Evolutionary conservation across 1,140 invertebrate species (phyloP), one percentile per base, ranked within the genome.

Genomic region (Caenorhabditis brenneri): DNA sequence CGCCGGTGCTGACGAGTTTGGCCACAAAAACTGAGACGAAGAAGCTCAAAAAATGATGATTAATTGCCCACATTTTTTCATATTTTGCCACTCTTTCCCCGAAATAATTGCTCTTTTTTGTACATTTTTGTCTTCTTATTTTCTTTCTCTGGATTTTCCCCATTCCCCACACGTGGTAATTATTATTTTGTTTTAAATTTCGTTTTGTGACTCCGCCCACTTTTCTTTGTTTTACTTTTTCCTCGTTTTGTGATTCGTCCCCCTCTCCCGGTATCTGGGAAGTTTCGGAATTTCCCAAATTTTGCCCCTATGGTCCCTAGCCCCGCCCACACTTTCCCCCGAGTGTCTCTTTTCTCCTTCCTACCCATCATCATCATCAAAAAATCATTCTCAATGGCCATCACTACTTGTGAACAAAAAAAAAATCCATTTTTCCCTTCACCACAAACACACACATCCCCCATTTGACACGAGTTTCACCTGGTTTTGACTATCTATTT

Each of bases 351-450:
- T 42, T 42, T 42, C 12, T 6, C 12, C 5, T 10, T 33, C 16
- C 58, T 16, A 12, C 9, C 27, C 19, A 2, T 16, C 15, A n/a
- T 19, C 4, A 3, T 65, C 31, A 7, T 16, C 10, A 33, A 19
- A 27, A 16, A 10, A 10, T 33, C 31, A 29, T 1, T 65, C 10
- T 33, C 10, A 12, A 4, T 42, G 65, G 65, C 65, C 65, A 74
- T 74, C 65, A 74, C 65, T 74, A 74, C 65, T 74, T 74, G 65
- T 39, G 65, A 74, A 74, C 19, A n/a, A n/a, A n/a, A n/a, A n/a
- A n/a, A n/a, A n/a, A n/a, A n/a, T n/a, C 24, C 29, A 15, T 33
- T 39, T 33, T 39, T 65, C 31, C 58, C 22, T 36, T n/a, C 27
- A 7, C 27, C 24, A 29, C n/a, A n/a, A n/a, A n/a, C n/a, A n/a